phyloP scores from a whole-genome alignment of 2,888 invertebrate genomes.

The Itoplectis maculator region DNA sequence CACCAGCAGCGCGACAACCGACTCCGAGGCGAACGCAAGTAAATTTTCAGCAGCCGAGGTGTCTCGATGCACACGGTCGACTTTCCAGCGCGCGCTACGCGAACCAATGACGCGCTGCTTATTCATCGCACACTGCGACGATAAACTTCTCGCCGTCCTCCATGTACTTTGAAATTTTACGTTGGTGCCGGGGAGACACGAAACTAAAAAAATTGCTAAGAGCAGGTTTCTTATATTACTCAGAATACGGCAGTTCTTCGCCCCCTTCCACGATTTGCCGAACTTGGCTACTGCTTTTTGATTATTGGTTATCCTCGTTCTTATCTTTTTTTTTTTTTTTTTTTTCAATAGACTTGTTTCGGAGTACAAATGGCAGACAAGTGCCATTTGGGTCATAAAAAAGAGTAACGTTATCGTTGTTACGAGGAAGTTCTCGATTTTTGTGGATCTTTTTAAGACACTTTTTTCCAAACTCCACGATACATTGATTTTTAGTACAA shows the following conservation, averaged over 20 bases:
- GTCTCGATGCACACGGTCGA: conserved; percentile 17
- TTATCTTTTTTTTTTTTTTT: not conserved
- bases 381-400: no score
- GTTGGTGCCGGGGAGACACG: no score
- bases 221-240: not conserved
- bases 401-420: no score
- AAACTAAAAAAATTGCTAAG: not conserved
- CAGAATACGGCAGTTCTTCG: not conserved
- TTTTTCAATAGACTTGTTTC: not conserved
- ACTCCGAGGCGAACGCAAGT: conserved; percentile 9
- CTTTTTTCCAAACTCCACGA: no score
- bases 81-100: conserved; percentile 26
- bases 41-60: conserved; percentile 36
- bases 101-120: not conserved
- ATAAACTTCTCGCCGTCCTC: not conserved
- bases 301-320: not conserved
- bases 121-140: not conserved
- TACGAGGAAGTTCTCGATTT: no score
- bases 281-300: not conserved
- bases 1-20: no score
- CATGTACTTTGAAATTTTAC: not conserved
- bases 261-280: not conserved
- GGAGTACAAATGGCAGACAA: not conserved
- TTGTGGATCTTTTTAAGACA: no score
- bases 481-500: no score